Evolutionary conservation across 2,797 vertebrate species (phyloP).

Genomic region (Mormyrops attenuatus): DNA sequence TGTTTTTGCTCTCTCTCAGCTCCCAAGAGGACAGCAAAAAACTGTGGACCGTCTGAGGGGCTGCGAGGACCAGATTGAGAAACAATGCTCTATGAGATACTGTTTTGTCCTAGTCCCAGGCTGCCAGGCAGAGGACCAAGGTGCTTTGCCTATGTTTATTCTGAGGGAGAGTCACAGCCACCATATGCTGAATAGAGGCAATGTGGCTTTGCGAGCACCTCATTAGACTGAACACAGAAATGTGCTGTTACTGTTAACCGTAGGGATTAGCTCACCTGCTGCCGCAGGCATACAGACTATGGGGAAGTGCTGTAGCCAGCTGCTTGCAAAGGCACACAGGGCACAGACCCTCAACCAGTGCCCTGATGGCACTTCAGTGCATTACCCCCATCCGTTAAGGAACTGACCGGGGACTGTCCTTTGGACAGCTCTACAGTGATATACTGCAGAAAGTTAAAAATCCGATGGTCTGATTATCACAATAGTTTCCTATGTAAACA

Average conservation of each 20-base stretch:
- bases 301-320: not conserved
- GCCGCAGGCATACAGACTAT: not conserved
- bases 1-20: not conserved
- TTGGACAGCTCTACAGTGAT: not conserved
- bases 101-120: not conserved
- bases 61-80: not conserved
- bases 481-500: not conserved
- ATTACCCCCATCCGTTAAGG: not conserved
- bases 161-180: not conserved
- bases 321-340: not conserved
- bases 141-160: not conserved
- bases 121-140: not conserved
- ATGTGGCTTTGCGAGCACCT: not conserved
- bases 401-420: not conserved
- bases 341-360: not conserved
- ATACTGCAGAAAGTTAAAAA: not conserved
- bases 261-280: not conserved
- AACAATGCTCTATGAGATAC: not conserved
- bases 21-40: not conserved
- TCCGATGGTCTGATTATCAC: not conserved
- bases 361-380: not conserved
- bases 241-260: not conserved
- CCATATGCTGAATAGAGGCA: not conserved
- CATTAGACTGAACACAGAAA: conserved; percentile 4
- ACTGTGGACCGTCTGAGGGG: not conserved